These are phyloP conservation scores for Barnardius zonarius DNA, from an alignment of 2,113 vertebrate genomes.

Conservation along the genomic window DNA sequence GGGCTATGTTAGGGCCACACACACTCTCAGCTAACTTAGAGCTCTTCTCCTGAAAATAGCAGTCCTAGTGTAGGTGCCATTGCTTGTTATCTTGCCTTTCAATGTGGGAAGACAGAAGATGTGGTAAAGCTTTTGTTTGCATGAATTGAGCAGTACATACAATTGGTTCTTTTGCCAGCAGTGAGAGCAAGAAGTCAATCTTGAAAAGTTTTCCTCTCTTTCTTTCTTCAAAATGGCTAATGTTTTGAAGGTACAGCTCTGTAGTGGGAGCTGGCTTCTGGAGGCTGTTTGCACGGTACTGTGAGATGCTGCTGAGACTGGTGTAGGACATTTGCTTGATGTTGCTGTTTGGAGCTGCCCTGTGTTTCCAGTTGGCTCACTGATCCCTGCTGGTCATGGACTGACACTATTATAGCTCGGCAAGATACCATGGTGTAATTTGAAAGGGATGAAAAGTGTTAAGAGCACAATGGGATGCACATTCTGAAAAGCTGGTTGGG, in stretches of 20 bases:
- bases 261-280: not conserved
- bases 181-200: not conserved
- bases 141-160: not conserved
- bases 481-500: not conserved
- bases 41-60: not conserved
- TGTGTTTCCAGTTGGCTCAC: not conserved
- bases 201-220: not conserved
- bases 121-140: not conserved
- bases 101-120: not conserved
- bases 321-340: not conserved
- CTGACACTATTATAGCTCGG: not conserved
- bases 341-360: not conserved
- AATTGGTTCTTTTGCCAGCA: not conserved
- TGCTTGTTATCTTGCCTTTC: not conserved
- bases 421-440: not conserved
- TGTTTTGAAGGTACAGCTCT: not conserved
- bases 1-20: rapidly evolving
- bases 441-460: not conserved
- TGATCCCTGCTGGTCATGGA: not conserved
- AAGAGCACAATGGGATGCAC: not conserved
- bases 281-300: not conserved
- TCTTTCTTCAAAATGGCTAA: not conserved
- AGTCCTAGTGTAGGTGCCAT: not conserved
- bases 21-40: not conserved
- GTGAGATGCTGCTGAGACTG: not conserved